Conservation (phyloP, 2,797 vertebrate species). For the Gallinago solitaria region DNA sequence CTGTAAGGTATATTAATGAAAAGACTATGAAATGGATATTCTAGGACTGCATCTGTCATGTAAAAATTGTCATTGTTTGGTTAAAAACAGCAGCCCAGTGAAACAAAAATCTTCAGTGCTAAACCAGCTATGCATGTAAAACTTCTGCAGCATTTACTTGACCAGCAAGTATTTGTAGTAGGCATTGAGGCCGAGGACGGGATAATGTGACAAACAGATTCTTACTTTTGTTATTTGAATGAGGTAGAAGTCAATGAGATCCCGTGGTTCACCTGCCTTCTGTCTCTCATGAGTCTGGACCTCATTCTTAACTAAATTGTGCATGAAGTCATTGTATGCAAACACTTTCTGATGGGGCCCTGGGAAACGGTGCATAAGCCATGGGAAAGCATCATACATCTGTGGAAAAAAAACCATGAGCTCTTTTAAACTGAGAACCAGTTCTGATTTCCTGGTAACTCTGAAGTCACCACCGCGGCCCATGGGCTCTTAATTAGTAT, state of each 20-base stretch:
- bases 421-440: neutral
- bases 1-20: constrained; percentile 4
- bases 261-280: neutral
- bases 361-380: constrained; percentile 38
- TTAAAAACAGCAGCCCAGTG: neutral
- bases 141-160: neutral
- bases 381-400: constrained; percentile 64
- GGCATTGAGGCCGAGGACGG: neutral
- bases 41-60: neutral
- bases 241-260: constrained; percentile 67
- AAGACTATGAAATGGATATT: neutral
- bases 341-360: constrained; percentile 60
- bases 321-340: constrained; percentile 43
- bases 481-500: neutral
- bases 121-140: neutral
- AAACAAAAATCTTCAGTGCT: neutral
- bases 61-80: neutral
- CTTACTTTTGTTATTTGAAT: constrained; percentile 62
- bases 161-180: neutral
- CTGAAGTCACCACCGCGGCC: neutral
- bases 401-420: constrained; percentile 37
- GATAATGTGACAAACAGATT: neutral
- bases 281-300: constrained; percentile 34
- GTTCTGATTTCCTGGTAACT: neutral
- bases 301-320: constrained; percentile 31